Conservation (phyloP, 2,888 invertebrate genomes). For the Polydrusus cervinus region DNA sequence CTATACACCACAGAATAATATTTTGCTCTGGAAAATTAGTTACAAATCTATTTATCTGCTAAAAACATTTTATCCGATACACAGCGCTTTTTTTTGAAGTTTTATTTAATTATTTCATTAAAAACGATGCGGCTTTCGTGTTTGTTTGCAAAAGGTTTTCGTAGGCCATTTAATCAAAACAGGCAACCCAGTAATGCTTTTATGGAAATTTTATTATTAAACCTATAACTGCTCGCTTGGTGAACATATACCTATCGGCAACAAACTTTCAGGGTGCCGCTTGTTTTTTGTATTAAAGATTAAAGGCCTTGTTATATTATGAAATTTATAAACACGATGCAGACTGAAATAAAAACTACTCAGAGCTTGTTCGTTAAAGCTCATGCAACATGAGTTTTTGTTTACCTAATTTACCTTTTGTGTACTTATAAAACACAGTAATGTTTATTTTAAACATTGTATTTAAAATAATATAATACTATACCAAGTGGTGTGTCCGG, state of each 20-base stretch:
- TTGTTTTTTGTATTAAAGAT: constrained; percentile 26
- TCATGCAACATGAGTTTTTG: constrained; percentile 8
- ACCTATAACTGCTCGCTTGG: constrained; percentile 28
- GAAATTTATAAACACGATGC: constrained; percentile 10
- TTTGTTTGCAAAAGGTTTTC: constrained; percentile 32
- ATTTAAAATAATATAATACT: no score
- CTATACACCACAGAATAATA: background rate
- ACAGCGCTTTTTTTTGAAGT: constrained; percentile 15
- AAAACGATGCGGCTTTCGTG: constrained; percentile 34
- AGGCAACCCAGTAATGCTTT: constrained; percentile 29
- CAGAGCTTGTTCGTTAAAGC: background rate
- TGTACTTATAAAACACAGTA: background rate
- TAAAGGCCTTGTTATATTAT: constrained; percentile 23
- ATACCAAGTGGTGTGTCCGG: no score
- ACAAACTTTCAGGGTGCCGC: constrained; percentile 15
- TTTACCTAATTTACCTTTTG: constrained; percentile 1
- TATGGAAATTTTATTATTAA: constrained; percentile 35
- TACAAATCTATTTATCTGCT: constrained; percentile 14
- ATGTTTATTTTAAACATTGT: background rate
- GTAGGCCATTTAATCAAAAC: constrained; percentile 32
- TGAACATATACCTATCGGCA: constrained; percentile 20
- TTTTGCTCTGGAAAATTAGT: background rate
- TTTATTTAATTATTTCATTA: constrained; percentile 30
- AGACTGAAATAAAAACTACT: constrained; percentile 7
- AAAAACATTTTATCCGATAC: constrained; percentile 20